Percentiles rank a stretch among this genome's conserved stretches.
phyloP scores from a whole-genome alignment of 2,888 invertebrate genomes.

The Cinara cedri region DNA sequence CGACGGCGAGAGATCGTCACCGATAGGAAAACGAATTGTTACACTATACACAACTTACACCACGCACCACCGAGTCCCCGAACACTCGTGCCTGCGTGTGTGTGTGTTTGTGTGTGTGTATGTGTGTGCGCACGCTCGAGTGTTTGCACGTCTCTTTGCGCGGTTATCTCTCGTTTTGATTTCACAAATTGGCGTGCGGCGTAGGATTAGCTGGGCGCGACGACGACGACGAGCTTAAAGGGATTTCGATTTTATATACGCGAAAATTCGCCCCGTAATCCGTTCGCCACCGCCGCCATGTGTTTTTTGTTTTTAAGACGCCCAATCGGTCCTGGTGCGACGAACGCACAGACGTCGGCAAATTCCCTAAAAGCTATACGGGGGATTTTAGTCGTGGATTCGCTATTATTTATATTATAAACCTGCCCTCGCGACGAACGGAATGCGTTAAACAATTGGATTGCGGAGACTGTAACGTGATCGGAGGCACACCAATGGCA shows the following conservation, averaged over 20 bases:
- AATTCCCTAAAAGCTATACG: neutral
- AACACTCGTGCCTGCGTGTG: too few species aligned
- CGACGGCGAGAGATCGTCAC: conserved; percentile 3
- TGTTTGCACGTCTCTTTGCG: conserved; percentile 8
- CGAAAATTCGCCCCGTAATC: neutral
- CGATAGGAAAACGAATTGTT: conserved; percentile 34
- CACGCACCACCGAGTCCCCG: too few species aligned
- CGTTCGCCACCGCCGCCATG: too few species aligned
- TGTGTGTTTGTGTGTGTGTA: too few species aligned
- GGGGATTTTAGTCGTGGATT: too few species aligned
- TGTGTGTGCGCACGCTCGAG: too few species aligned
- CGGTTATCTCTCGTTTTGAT: conserved; percentile 43
- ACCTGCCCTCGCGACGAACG: too few species aligned
- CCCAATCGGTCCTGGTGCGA: neutral
- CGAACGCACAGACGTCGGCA: conserved; percentile 9
- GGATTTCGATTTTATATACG: conserved; percentile 4
- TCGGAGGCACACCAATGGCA: too few species aligned
- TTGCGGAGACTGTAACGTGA: too few species aligned
- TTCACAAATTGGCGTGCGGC: conserved; percentile 45
- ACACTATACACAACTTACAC: neutral
- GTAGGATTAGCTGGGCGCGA: neutral
- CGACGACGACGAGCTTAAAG: conserved; percentile 25
- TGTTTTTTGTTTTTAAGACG: neutral
- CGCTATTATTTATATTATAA: too few species aligned
- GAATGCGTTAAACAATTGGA: too few species aligned